A percentile compares a stretch with the other conserved stretches of the same genome.
Conservation (phyloP, 2,797 vertebrate species). For the Clamator glandarius region DNA sequence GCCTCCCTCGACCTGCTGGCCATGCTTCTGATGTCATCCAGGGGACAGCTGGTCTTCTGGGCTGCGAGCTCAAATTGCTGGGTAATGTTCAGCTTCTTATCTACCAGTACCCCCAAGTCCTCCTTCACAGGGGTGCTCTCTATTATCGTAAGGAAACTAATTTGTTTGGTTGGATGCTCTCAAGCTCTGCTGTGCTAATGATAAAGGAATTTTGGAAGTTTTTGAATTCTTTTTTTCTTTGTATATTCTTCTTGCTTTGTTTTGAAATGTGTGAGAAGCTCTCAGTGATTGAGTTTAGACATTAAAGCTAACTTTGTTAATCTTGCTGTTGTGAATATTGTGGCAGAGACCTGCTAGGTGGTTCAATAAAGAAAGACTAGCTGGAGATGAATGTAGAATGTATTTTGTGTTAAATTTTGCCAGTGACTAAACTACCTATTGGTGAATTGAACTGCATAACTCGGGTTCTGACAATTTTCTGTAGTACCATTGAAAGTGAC, state of each 20-base stretch:
- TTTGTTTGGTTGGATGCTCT: background rate
- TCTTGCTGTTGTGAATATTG: background rate
- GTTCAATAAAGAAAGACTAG: background rate
- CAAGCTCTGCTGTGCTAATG: background rate
- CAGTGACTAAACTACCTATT: background rate
- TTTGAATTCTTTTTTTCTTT: background rate
- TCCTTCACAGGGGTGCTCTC: background rate
- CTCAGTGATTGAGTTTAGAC: background rate
- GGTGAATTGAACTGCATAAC: background rate
- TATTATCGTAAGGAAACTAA: background rate
- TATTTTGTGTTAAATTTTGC: background rate
- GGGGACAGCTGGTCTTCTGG: background rate
- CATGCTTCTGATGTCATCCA: background rate
- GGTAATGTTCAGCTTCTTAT: too few species aligned
- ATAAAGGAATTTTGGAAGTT: background rate
- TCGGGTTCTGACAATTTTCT: background rate
- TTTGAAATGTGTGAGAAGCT: background rate
- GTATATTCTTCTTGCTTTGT: background rate
- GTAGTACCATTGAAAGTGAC: background rate
- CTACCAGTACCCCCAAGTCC: too few species aligned
- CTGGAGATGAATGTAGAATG: background rate
- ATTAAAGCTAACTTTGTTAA: background rate
- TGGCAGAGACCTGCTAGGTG: background rate
- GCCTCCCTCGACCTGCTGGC: background rate
- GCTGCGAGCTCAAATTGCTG: background rate